Evolutionary conservation across 2,888 invertebrate genomes (phyloP).

Genomic region (Gortyna flavago): DNA sequence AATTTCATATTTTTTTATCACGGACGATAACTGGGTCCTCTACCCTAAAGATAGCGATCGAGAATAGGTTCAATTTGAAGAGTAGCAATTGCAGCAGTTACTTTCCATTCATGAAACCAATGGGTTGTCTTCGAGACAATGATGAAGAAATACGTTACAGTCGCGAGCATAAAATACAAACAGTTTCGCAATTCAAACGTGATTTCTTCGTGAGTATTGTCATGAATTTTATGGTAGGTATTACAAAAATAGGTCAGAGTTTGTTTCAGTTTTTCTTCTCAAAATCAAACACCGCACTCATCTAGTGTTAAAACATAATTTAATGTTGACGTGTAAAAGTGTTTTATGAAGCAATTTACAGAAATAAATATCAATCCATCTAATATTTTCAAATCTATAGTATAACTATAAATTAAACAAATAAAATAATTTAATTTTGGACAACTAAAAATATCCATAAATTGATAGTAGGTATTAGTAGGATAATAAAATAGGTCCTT

Average conservation of each 20-base stretch:
- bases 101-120: neutral
- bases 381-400: no score
- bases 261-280: no score
- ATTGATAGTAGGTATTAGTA: no score
- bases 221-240: neutral
- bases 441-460: no score
- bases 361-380: no score
- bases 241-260: neutral
- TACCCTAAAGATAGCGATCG: constrained; percentile 18
- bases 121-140: neutral
- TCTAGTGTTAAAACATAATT: no score
- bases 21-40: neutral
- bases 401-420: no score
- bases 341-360: no score
- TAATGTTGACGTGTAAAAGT: no score
- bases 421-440: no score
- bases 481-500: neutral
- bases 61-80: neutral
- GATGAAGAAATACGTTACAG: neutral
- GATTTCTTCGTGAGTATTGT: neutral
- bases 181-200: neutral
- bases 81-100: constrained; percentile 12
- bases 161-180: neutral
- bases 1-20: neutral
- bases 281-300: no score